Evolutionary conservation across 1,140 invertebrate genomes (phyloP), one percentile per base, ranked within the genome.

Genomic region (Bombus pascuorum): DNA sequence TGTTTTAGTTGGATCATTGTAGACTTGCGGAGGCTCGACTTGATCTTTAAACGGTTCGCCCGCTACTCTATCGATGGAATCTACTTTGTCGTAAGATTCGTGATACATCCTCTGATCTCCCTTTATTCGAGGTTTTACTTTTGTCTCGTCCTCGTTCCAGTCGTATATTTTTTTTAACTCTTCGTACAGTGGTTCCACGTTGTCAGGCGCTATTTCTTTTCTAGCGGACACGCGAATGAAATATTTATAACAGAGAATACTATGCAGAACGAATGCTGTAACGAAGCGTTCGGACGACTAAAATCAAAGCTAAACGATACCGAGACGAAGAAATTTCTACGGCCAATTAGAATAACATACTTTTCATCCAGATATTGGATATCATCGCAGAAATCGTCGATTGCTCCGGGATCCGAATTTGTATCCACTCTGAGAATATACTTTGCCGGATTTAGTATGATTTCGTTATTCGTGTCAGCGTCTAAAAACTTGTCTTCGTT

Each of bases 41-140:
- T 25, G 83, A 79, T 81, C 70, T 18, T 53, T 34, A 2, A 25
- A 47, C 59, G 39, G 47, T 47, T 66, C 81, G 4, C 13, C 4
- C 8, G 34, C 65, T 10, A 8, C 1, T 53, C 6, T 8, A 22
- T 53, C 47, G 6, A 37, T 65, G 15, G 68, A 32, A 37, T 90
- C 77, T 8, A 79, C 25, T 53, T 87, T 87, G 57, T 79, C 83
- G 53, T 86, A 39, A 8, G 62, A 66, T 66, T 77, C 87, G 57
- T 73, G 70, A 47, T 72, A 65, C 65, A 86, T 82, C 74, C 90
- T 90, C 83, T 87, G 89, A 87, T 91, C 90, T 5, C 89, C 90
- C 71, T 81, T 81, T 13, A 91, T 76, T 13, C 89, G 74, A 1
- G 85, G 73, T 6, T 53, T 83, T 80, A 13, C 47, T 81, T 57